A percentile compares a stretch with the other conserved stretches of the same genome.
Evolutionary conservation across 1,140 invertebrate genomes (phyloP).

Genomic region (Bradysia coprophila): DNA sequence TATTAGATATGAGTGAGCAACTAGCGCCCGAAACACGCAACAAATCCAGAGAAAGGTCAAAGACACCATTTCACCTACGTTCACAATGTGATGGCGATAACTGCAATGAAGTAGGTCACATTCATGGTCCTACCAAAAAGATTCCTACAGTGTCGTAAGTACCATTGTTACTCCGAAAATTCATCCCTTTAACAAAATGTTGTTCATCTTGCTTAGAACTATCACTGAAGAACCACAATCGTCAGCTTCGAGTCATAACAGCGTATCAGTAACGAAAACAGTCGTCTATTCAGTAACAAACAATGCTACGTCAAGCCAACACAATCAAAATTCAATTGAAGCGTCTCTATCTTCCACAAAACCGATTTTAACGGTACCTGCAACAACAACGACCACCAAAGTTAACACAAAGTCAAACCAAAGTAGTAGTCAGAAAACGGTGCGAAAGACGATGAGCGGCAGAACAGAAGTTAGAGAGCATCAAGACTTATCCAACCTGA

Average conservation of each 20-base stretch:
- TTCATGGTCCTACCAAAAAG: constrained; percentile 26
- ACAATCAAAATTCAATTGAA: neutral
- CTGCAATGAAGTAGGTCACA: constrained; percentile 27
- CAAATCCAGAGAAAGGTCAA: constrained; percentile 36
- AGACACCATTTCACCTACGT: constrained; percentile 32
- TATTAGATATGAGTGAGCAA: too few relatives aligned
- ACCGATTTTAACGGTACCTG: constrained; percentile 1
- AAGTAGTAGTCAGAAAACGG: too few relatives aligned
- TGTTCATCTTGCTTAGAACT: constrained; percentile 1
- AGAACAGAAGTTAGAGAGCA: too few relatives aligned
- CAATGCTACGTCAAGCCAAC: neutral
- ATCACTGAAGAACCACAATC: constrained; percentile 8
- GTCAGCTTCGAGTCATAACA: neutral
- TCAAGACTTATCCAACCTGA: too few relatives aligned
- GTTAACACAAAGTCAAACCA: constrained; percentile 1
- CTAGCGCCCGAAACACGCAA: constrained; percentile 5
- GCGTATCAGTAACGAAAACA: neutral
- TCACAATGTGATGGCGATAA: constrained; percentile 31
- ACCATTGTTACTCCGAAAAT: constrained; percentile 7
- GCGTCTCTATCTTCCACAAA: neutral
- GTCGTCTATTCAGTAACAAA: neutral
- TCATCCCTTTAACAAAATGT: constrained; percentile 6
- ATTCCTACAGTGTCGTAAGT: constrained; percentile 32
- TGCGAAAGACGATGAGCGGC: too few relatives aligned
- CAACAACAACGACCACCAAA: constrained; percentile 1